Conservation (phyloP, 2,797 vertebrate species). For the Antrozous pallidus region DNA sequence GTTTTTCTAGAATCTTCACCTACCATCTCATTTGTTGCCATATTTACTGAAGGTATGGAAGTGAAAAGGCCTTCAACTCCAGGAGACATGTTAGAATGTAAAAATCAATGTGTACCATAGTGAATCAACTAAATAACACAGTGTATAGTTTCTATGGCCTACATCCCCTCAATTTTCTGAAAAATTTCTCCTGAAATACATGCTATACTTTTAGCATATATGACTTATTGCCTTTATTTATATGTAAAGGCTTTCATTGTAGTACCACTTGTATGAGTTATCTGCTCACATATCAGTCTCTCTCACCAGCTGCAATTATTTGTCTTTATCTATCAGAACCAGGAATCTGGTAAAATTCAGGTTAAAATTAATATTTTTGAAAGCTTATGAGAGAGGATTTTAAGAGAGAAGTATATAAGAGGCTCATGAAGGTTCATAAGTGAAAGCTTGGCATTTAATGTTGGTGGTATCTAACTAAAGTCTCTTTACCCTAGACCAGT, state of each 20-base stretch:
- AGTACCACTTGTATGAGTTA: constrained; percentile 17
- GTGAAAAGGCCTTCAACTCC: background rate
- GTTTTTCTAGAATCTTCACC: background rate
- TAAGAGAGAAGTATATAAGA: constrained; percentile 18
- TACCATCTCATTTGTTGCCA: constrained; percentile 16
- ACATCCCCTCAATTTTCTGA: background rate
- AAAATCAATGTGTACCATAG: background rate
- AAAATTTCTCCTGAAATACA: constrained; percentile 29
- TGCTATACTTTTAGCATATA: background rate
- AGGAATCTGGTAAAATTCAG: constrained; percentile 11
- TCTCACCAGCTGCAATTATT: constrained; percentile 42
- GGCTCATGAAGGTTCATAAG: background rate
- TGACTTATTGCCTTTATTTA: constrained; percentile 40
- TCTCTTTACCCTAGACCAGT: background rate
- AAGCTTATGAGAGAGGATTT: constrained; percentile 37
- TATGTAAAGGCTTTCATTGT: constrained; percentile 30
- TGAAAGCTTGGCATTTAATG: constrained; percentile 12
- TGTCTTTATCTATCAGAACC: constrained; percentile 12
- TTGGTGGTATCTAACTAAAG: constrained; percentile 20
- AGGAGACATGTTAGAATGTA: background rate
- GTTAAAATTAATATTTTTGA: constrained; percentile 60
- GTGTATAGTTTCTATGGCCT: background rate
- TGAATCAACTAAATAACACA: constrained; percentile 25
- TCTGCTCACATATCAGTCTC: background rate
- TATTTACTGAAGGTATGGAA: constrained; percentile 23